A percentile compares a stretch with the other conserved stretches of the same genome.
Evolutionary conservation across 2,888 invertebrate genomes (phyloP).

Genomic region (Drosophila infuscata): DNA sequence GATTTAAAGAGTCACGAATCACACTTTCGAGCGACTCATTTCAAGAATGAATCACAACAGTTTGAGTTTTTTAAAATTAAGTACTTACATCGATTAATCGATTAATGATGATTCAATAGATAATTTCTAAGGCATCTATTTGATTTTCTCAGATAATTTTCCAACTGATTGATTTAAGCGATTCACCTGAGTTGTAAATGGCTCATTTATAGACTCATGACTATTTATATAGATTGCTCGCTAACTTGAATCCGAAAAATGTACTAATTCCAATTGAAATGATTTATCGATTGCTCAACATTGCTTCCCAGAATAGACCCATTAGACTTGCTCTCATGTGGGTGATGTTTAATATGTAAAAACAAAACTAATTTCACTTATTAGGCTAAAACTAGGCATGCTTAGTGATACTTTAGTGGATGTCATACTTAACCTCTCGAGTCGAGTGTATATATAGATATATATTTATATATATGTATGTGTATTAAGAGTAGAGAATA

Average conservation of each 20-base stretch:
- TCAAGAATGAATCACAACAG: constrained; percentile 7
- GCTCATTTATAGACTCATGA: not conserved
- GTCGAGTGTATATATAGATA: constrained; percentile 16
- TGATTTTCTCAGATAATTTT: not conserved
- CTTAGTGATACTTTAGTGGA: constrained; percentile 23
- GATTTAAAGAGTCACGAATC: not conserved
- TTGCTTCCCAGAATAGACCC: constrained; percentile 1
- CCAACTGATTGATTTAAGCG: not conserved
- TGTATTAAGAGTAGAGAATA: constrained; percentile 16
- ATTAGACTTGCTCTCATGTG: constrained; percentile 31
- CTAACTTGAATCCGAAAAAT: not conserved
- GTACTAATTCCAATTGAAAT: not conserved
- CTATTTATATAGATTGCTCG: not conserved
- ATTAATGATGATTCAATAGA: constrained; percentile 2
- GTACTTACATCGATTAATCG: not conserved
- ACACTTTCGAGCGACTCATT: constrained; percentile 4
- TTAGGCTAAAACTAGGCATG: constrained; percentile 44
- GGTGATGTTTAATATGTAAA: not conserved
- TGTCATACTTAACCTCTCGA: constrained; percentile 53
- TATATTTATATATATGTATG: constrained; percentile 3
- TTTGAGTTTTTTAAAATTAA: not conserved
- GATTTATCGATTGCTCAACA: not conserved
- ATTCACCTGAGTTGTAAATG: not conserved
- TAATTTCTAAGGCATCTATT: not conserved
- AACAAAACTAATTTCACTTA: constrained; percentile 13